Conservation (phyloP, 2,888 invertebrate species). For the Holacanthella duospinosa region DNA sequence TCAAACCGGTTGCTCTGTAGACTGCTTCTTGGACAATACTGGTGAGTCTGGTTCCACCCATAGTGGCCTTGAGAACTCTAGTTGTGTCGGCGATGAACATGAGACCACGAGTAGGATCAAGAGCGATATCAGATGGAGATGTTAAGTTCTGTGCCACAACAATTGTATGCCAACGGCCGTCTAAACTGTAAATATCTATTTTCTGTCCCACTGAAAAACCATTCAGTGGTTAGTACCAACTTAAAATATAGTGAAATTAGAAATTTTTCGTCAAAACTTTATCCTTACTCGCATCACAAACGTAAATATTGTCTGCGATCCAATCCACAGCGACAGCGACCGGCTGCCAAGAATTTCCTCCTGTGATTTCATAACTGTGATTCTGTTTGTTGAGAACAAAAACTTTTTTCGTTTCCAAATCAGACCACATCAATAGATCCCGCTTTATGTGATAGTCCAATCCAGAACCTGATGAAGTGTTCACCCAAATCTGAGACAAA, state of each 20-base stretch:
- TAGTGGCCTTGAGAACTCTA: constrained; percentile 64
- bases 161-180: constrained; percentile 77
- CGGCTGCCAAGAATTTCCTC: constrained; percentile 56
- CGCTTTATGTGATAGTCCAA: constrained; percentile 69
- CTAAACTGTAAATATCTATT: constrained; percentile 84
- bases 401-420: constrained; percentile 57
- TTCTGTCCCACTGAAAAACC: constrained; percentile 61
- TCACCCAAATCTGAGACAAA: constrained; percentile 55
- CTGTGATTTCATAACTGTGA: constrained; percentile 14
- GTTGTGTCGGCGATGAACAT: constrained; percentile 49
- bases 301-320: constrained; percentile 91
- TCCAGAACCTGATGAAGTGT: constrained; percentile 74
- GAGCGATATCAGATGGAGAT: constrained; percentile 77
- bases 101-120: constrained; percentile 79
- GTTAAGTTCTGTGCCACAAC: constrained; percentile 84
- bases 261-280: not conserved
- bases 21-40: constrained; percentile 84
- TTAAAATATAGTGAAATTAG: not conserved
- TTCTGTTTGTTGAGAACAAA: constrained; percentile 19
- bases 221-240: not conserved
- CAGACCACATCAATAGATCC: constrained; percentile 78
- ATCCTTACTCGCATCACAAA: constrained; percentile 60
- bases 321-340: constrained; percentile 90
- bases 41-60: constrained; percentile 80
- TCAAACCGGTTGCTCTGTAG: constrained; percentile 83